phyloP scores from a whole-genome alignment of 1,140 invertebrate species.

The Tetramorium parvispinum region DNA sequence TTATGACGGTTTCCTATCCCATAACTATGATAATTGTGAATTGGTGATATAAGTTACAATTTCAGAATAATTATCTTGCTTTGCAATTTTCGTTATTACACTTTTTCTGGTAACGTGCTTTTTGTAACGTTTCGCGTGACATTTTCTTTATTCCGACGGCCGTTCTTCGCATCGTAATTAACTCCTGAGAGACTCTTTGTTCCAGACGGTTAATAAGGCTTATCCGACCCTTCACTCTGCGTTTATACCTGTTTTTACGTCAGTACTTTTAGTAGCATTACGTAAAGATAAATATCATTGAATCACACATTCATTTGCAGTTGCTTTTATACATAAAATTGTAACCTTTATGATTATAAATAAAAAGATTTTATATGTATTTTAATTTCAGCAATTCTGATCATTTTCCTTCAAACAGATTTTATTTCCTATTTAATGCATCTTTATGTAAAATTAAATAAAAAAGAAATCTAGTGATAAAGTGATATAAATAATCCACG shows the following conservation, averaged over 20 bases:
- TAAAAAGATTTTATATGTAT: constrained; percentile 9
- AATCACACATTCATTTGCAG: constrained; percentile 4
- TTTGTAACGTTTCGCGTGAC: neutral
- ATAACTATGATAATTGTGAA: neutral
- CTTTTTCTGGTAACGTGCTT: constrained; percentile 4
- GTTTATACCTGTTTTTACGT: constrained; percentile 6
- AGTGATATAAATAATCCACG: constrained; percentile 33
- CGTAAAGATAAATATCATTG: neutral
- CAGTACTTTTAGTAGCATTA: constrained; percentile 13
- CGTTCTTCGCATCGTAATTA: constrained; percentile 36
- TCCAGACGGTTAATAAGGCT: constrained; percentile 50
- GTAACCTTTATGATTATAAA: constrained; percentile 12
- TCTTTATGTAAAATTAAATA: neutral
- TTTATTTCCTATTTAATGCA: neutral
- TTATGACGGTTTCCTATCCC: neutral
- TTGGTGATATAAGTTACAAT: neutral
- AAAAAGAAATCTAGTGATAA: neutral
- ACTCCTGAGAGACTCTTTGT: constrained; percentile 26
- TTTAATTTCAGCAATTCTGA: constrained; percentile 41
- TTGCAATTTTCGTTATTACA: constrained; percentile 7
- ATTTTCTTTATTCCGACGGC: constrained; percentile 7
- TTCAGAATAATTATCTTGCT: constrained; percentile 1
- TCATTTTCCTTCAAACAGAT: constrained; percentile 20
- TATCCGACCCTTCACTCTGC: constrained; percentile 2
- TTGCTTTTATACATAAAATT: neutral